A percentile compares a stretch with the other conserved stretches of the same genome.
Conservation (phyloP, 2,113 vertebrate genomes). For the Cricetomys ansorgei region DNA sequence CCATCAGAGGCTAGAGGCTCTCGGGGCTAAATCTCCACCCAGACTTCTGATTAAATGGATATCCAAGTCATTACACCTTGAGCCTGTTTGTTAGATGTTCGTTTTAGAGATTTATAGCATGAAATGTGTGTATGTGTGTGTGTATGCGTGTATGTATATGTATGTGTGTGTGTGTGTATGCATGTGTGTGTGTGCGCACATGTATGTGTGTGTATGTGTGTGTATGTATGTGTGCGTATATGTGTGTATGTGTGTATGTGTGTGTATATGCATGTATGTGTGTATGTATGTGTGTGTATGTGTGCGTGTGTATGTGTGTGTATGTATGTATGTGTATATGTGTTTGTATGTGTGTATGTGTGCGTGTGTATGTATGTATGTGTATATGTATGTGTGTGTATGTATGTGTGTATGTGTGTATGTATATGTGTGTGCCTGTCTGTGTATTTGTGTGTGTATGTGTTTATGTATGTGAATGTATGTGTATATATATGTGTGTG, state of each 20-base stretch:
- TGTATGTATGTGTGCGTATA: not conserved
- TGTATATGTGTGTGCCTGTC: not conserved
- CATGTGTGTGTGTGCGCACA: no score
- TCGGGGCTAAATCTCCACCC: not conserved
- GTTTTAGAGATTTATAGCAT: not conserved
- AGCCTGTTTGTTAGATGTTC: not conserved
- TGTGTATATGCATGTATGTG: not conserved
- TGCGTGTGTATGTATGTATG: not conserved
- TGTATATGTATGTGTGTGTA: not conserved
- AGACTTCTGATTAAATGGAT: not conserved
- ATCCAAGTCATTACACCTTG: fast-evolving
- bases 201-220: not conserved
- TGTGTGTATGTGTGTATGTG: not conserved
- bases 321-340: not conserved
- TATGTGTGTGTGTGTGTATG: not conserved
- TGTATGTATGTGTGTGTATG: not conserved
- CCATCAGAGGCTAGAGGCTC: not conserved
- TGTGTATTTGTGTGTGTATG: no score
- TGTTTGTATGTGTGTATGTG: not conserved
- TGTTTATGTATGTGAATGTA: no score
- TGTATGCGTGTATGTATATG: not conserved
- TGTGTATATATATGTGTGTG: not conserved
- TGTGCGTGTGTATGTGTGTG: not conserved
- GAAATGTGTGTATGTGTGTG: not conserved
- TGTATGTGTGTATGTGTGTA: not conserved